phyloP scores from a whole-genome alignment of 2,888 invertebrate species.

The Drosophila ustulata region DNA sequence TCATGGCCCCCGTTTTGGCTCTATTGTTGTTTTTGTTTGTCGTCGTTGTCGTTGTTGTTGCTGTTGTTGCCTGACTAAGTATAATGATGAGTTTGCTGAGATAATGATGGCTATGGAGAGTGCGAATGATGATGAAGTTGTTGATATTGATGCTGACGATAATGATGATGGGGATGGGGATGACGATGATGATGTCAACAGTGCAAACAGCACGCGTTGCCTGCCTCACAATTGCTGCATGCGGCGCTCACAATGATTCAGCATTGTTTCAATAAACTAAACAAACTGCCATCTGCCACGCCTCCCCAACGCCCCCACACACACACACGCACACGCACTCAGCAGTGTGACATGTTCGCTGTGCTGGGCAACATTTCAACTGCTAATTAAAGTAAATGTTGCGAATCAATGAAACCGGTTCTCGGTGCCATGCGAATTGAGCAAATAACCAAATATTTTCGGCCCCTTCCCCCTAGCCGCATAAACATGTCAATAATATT shows the following conservation, averaged over 20 bases:
- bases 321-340: constrained; percentile 9
- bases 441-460: constrained; percentile 24
- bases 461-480: not conserved
- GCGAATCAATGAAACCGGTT: constrained; percentile 60
- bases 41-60: constrained; percentile 28
- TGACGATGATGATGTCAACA: constrained; percentile 61
- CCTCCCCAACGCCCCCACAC: constrained; percentile 9
- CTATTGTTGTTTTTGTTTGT: constrained; percentile 42
- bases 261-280: constrained; percentile 69
- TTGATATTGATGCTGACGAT: constrained; percentile 8
- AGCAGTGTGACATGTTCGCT: constrained; percentile 7
- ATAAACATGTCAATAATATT: constrained; percentile 77
- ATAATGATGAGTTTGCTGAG: constrained; percentile 27
- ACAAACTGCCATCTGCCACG: constrained; percentile 46
- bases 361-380: constrained; percentile 38
- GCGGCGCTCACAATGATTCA: constrained; percentile 54
- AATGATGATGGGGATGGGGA: constrained; percentile 46
- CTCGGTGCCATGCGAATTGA: constrained; percentile 26
- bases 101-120: constrained; percentile 19
- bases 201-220: constrained; percentile 63
- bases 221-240: constrained; percentile 20
- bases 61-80: constrained; percentile 32
- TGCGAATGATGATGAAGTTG: constrained; percentile 18
- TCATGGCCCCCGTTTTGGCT: constrained; percentile 44
- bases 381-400: constrained; percentile 76